Base-by-base conservation (phyloP, 2,888 invertebrate species). In the Steinernema carpocapsae region DNA sequence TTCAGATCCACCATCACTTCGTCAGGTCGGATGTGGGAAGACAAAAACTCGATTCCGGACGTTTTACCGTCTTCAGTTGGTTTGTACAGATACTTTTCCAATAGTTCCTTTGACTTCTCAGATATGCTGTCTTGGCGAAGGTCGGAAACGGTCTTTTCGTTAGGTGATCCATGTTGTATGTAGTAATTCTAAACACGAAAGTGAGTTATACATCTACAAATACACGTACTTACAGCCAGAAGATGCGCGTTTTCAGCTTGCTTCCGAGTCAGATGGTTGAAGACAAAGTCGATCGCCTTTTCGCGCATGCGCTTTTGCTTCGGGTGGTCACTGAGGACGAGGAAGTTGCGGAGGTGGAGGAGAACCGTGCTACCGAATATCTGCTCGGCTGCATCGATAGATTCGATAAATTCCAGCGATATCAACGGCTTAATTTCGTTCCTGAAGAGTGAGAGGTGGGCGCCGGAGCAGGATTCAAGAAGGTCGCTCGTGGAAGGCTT, bases 371-470 rank as follows among this genome's bases (percentile, higher is more conserved):
- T 7, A 32, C 64, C 64, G 64, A 64, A 64, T 26, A 64, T 64
- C 29, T 17, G 29, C 12, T 32, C 19, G 7, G 22, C 22, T 22
- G 1, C 32, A 17, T 64, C 64, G 37, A 64, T 64, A 17, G 29
- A 64, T 12, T 64, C 64, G 32, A 64, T 17, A 17, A 64, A 64
- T 4, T 29, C 64, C 29, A 26, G 17, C 29, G 24, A 17, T 17
- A 64, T 64, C 26, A 64, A 32, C 32, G 29, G 29, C 37, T 29
- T 32, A 32, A 64, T 32, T 14, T 64, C 64, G 17, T 7, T 17
- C 29, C 64, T 26, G 64, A 64, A 64, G 32, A 64, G 64, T 14
- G 64, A 26, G 12, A 64, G 14, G 17, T 64, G 64, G 4, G 17
- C 64, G 52, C 12, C 12, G 52, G 22, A 4, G 24, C 12, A 12